Conservation (phyloP, 2,888 invertebrate genomes). For the Balanococcus diminutus region DNA sequence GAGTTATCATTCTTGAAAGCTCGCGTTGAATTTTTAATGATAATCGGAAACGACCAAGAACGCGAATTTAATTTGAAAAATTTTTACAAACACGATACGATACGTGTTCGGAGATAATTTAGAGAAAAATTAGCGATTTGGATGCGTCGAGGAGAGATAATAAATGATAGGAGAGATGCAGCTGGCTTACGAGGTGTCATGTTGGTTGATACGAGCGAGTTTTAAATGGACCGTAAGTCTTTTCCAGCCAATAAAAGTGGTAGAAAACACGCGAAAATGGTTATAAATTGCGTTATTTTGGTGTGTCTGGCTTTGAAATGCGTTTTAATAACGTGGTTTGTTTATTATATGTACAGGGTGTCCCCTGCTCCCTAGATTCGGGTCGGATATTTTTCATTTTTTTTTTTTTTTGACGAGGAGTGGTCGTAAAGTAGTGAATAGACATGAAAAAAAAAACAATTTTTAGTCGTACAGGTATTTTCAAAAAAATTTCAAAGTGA, state of each 20-base stretch:
- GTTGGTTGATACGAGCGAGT: neutral
- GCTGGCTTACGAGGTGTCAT: neutral
- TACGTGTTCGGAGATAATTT: neutral
- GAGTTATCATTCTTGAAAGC: neutral
- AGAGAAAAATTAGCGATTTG: neutral
- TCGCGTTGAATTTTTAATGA: neutral
- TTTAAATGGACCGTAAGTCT: slow-evolving; percentile 4
- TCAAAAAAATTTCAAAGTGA: too few species aligned
- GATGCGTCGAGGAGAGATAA: neutral
- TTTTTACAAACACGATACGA: neutral
- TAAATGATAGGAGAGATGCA: neutral
- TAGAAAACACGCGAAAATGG: neutral
- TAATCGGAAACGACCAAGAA: neutral
- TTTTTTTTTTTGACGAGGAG: too few species aligned
- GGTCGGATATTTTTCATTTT: too few species aligned
- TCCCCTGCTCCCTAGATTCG: neutral
- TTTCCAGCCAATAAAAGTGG: slow-evolving; percentile 24
- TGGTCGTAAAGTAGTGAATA: too few species aligned
- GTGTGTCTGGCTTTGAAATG: neutral
- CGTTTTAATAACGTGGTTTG: neutral
- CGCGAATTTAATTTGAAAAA: neutral
- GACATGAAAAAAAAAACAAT: too few species aligned
- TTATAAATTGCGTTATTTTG: neutral
- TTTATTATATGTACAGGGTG: neutral
- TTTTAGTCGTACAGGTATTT: too few species aligned